Base-by-base conservation (phyloP, 2,888 invertebrate genomes). In the Drosophila nigricruria region DNA sequence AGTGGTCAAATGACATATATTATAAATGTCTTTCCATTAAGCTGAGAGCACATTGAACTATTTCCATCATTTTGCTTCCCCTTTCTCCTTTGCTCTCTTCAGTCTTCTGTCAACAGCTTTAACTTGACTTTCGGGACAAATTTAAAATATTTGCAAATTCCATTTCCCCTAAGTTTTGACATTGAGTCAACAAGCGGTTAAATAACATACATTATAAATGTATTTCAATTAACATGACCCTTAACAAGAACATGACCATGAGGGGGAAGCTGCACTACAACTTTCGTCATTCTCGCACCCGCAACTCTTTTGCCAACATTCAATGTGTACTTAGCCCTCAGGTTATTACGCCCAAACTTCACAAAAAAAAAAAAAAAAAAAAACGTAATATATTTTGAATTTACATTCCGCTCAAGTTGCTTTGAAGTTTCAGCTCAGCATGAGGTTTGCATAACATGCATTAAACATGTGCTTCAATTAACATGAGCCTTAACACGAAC, bases 151-250 rank as follows among this genome's bases (percentile, higher is more conserved):
- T 45, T 45, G 16, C 8, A 9, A 25, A 47, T 27, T n/a, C 12
- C 10, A 27, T 47, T 49, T 30, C 27, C 18, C 0, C n/a, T 25
- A 16, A 1, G 25, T 10, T 45, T 50, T 25, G 10, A 36, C 36
- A 12, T 16, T 1, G 16, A 32, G 34, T 34, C 20, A 52, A 34
- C 23, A 23, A 14, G 34, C n/a, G 23, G 52, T 34, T 36, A 52
- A 34, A 16, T 27, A 18, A 18, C 47, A 49, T 49, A 3, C 27
- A 49, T 27, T 47, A 18, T 27, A 20, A 20, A 30, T 49, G 18
- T 49, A 18, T 49, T 32, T 49, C 49, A 49, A 20, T 49, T 49
- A 30, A 49, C 30, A 30, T 49, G 30, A 30, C 18, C 12, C 18
- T 18, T 30, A 40, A 9, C 27, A 20, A 16, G 30, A 20, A 14